Percentiles rank a stretch among this genome's conserved stretches.
Conservation (phyloP, 2,797 vertebrate genomes). For the Poeciliopsis gracilis region DNA sequence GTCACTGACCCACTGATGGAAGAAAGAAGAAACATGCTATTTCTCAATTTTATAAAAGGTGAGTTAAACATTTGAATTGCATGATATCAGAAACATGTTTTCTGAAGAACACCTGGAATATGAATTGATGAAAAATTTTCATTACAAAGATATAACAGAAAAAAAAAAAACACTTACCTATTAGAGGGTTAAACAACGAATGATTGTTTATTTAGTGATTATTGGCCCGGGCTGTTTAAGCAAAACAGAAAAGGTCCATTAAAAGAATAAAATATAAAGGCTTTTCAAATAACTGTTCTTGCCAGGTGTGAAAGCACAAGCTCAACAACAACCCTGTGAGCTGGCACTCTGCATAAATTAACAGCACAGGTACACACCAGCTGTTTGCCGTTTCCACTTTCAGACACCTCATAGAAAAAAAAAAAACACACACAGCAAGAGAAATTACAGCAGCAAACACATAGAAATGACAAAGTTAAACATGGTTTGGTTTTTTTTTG, state of each 20-base stretch:
- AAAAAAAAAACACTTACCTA: too few species aligned
- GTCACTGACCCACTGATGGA: too few species aligned
- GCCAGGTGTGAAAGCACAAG: constrained; percentile 5
- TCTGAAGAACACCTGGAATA: too few species aligned
- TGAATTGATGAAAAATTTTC: too few species aligned
- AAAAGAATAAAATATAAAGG: background rate
- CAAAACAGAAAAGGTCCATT: background rate
- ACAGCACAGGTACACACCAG: background rate
- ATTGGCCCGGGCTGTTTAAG: background rate
- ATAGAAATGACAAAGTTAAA: background rate
- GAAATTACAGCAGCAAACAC: background rate
- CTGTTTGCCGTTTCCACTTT: constrained; percentile 10
- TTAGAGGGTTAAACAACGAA: background rate
- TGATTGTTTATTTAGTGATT: background rate
- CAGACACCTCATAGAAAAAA: background rate
- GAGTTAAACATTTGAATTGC: too few species aligned
- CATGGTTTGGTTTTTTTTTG: background rate
- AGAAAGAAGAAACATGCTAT: too few species aligned
- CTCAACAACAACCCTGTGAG: constrained; percentile 15
- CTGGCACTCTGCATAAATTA: constrained; percentile 18
- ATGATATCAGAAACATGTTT: too few species aligned
- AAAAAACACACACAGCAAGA: background rate
- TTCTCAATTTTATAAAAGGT: too few species aligned
- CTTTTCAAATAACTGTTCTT: background rate
- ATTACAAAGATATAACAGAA: too few species aligned